These are phyloP conservation scores for Hemaris fuciformis DNA, from an alignment of 2,888 invertebrate genomes.

Conservation along the genomic window DNA sequence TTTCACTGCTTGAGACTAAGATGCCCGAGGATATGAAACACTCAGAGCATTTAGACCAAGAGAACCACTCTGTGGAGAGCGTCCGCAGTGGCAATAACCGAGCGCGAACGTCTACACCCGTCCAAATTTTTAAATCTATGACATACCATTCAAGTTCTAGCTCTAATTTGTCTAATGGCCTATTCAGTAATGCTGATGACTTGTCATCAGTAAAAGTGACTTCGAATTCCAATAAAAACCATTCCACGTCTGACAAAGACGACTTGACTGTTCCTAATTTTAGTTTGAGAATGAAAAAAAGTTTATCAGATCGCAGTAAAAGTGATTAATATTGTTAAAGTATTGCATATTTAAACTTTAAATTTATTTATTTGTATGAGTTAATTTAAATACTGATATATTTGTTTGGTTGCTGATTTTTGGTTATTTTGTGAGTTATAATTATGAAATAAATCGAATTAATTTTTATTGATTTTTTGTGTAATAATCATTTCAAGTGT, in stretches of 20 bases:
- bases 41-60: slow-evolving; percentile 34
- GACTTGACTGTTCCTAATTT: slow-evolving; percentile 74
- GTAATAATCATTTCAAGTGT: no score
- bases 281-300: slow-evolving; percentile 65
- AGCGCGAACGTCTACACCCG: slow-evolving; percentile 82
- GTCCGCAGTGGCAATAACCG: slow-evolving; percentile 49
- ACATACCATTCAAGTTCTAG: slow-evolving; percentile 73
- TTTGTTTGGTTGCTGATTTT: slow-evolving; percentile 24
- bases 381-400: slow-evolving; percentile 15
- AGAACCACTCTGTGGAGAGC: slow-evolving; percentile 53
- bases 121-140: slow-evolving; percentile 71
- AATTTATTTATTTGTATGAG: slow-evolving; percentile 27
- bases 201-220: slow-evolving; percentile 79
- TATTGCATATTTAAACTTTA: slow-evolving; percentile 25
- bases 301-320: slow-evolving; percentile 60
- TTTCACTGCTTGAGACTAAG: slow-evolving; percentile 70
- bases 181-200: slow-evolving; percentile 79
- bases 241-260: slow-evolving; percentile 74
- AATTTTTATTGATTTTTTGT: slow-evolving; percentile 17
- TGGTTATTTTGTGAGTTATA: slow-evolving; percentile 35
- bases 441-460: slow-evolving; percentile 38
- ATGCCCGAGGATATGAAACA: slow-evolving; percentile 68
- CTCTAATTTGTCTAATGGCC: slow-evolving; percentile 70
- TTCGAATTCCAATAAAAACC: slow-evolving; percentile 66
- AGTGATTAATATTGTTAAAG: slow-evolving; percentile 52